Conservation (phyloP, 2,797 vertebrate species). For the Coilia nasus region DNA sequence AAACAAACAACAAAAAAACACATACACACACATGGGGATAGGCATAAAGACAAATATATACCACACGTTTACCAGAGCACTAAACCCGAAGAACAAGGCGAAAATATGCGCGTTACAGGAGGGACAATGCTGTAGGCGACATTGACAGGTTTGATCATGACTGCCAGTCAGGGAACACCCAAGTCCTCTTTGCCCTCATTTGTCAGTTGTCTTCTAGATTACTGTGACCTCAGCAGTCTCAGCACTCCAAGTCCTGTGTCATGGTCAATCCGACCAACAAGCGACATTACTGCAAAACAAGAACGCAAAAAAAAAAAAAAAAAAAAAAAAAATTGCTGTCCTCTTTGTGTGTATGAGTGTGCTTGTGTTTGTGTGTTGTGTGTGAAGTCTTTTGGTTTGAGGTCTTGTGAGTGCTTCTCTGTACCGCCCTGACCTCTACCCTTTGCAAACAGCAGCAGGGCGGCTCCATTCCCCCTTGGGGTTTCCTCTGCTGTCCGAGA, state of each 20-base stretch:
- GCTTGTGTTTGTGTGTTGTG: background rate
- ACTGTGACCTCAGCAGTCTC: background rate
- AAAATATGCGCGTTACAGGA: background rate
- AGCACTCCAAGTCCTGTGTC: background rate
- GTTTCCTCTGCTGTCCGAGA: background rate
- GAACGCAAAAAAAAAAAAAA: background rate
- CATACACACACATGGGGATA: background rate
- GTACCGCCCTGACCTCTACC: background rate
- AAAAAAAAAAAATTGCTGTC: background rate
- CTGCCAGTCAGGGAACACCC: background rate
- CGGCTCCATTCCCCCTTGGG: background rate
- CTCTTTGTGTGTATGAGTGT: background rate
- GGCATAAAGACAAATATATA: slow-evolving; percentile 21
- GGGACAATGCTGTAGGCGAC: background rate
- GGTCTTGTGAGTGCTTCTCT: background rate
- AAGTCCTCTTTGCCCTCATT: background rate
- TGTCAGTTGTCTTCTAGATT: background rate
- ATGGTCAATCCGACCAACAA: background rate
- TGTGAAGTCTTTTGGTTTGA: background rate
- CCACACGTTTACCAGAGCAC: slow-evolving; percentile 3
- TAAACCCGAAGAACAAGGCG: background rate
- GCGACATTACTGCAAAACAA: background rate
- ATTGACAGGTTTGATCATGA: background rate
- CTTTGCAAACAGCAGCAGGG: background rate
- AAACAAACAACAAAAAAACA: background rate